These are phyloP conservation scores for Orestias chungarensis DNA, from an alignment of 2,797 vertebrate species.

Conservation along the genomic window DNA sequence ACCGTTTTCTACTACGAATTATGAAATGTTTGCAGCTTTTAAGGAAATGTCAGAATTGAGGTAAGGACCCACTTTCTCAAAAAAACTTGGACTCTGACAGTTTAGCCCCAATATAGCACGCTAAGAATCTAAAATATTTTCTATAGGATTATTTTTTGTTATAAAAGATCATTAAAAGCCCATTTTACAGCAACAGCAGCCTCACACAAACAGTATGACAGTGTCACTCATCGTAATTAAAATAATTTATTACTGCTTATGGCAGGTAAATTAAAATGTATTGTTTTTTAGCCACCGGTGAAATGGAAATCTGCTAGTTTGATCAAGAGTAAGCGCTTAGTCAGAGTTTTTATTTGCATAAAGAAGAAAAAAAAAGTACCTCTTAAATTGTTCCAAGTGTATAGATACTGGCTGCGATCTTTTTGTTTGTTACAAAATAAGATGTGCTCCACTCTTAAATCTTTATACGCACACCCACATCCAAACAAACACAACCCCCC, in stretches of 20 bases:
- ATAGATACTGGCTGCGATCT: conserved; percentile 37
- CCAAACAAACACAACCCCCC: conserved; percentile 59
- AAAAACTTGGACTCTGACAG: not conserved
- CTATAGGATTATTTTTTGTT: not conserved
- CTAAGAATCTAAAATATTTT: not conserved
- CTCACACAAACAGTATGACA: not conserved
- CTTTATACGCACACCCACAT: conserved; percentile 53
- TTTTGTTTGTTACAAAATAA: conserved; percentile 33
- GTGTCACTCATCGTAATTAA: not conserved
- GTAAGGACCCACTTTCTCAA: not conserved
- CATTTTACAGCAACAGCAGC: not conserved
- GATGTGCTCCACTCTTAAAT: conserved; percentile 34
- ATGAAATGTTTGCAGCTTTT: not conserved
- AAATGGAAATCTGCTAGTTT: conserved; percentile 13
- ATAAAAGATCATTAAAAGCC: not conserved
- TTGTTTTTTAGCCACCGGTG: conserved; percentile 13
- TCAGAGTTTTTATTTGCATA: not conserved
- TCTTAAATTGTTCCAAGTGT: too few relatives aligned
- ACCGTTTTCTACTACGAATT: not conserved
- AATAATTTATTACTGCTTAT: not conserved
- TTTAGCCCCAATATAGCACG: not conserved
- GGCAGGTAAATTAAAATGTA: not conserved
- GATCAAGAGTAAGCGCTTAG: not conserved
- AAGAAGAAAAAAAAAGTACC: not conserved
- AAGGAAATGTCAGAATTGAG: not conserved